Evolutionary conservation across 2,797 vertebrate species (phyloP).

Genomic region (Thalassophryne amazonica): DNA sequence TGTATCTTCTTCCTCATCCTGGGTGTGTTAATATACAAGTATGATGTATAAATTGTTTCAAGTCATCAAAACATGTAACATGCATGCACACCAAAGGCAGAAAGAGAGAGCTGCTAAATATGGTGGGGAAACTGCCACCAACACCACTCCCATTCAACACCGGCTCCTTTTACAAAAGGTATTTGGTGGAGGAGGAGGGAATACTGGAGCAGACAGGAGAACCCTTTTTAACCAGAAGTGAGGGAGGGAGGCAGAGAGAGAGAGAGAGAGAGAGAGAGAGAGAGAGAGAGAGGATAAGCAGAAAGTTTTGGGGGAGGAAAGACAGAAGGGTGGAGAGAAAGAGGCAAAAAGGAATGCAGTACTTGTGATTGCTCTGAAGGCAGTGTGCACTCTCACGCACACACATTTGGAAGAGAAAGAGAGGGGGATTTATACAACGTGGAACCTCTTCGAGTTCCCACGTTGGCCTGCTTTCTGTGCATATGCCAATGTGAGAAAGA

Average conservation of each 20-base stretch:
- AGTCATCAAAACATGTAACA: no score
- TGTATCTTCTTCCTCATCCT: constrained; percentile 32
- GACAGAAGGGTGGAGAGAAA: constrained; percentile 41
- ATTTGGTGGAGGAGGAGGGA: constrained; percentile 67
- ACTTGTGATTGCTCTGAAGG: constrained; percentile 46
- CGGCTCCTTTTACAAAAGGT: constrained; percentile 71
- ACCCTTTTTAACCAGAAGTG: constrained; percentile 33
- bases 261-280: constrained; percentile 11
- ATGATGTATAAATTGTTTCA: no score
- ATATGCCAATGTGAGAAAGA: constrained; percentile 29
- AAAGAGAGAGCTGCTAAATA: constrained; percentile 58
- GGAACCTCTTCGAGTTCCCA: constrained; percentile 62
- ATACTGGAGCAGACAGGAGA: no score
- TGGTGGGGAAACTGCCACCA: constrained; percentile 74
- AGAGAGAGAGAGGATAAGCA: constrained; percentile 20
- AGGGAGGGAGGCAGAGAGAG: constrained; percentile 11
- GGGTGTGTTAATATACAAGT: constrained; percentile 54
- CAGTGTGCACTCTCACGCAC: constrained; percentile 26
- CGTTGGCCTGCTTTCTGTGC: constrained; percentile 53
- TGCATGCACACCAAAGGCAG: no score
- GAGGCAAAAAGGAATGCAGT: constrained; percentile 63
- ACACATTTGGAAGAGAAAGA: constrained; percentile 54
- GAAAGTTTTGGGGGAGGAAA: constrained; percentile 9
- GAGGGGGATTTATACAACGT: constrained; percentile 64
- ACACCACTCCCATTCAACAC: constrained; percentile 73